Percentiles rank a stretch among this genome's conserved stretches.
These are phyloP conservation scores for Semotilus atromaculatus DNA, from an alignment of 2,797 vertebrate genomes.

Conservation along the genomic window DNA sequence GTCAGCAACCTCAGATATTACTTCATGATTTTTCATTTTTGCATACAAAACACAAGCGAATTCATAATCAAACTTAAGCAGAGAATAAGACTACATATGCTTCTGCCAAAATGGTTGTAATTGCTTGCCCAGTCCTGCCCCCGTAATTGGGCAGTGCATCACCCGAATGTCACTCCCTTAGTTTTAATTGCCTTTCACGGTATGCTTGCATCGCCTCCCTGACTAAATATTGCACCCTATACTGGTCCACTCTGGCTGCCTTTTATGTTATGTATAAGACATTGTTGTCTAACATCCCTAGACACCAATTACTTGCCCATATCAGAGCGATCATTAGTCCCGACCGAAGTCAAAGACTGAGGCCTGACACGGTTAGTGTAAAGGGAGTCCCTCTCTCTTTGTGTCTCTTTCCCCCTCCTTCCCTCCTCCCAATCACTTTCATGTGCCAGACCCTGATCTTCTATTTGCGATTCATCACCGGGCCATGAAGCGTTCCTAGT, in stretches of 20 bases:
- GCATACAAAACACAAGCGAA: constrained; percentile 6
- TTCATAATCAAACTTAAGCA: constrained; percentile 15
- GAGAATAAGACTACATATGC: constrained; percentile 19
- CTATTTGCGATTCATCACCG: constrained; percentile 51
- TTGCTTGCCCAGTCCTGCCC: constrained; percentile 31
- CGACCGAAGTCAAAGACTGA: constrained; percentile 38
- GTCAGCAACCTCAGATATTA: constrained; percentile 7
- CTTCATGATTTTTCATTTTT: constrained; percentile 6
- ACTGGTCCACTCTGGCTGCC: background rate
- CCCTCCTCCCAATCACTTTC: constrained; percentile 44
- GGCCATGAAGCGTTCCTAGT: constrained; percentile 28
- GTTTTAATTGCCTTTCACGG: constrained; percentile 46
- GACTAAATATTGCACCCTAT: constrained; percentile 24
- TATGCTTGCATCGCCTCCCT: constrained; percentile 22
- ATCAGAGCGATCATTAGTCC: constrained; percentile 47
- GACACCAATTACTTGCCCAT: constrained; percentile 49
- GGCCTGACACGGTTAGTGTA: constrained; percentile 22
- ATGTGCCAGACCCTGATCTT: constrained; percentile 45
- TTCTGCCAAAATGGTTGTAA: constrained; percentile 42
- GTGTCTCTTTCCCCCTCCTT: constrained; percentile 1
- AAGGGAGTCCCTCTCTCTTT: constrained; percentile 31
- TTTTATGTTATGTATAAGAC: constrained; percentile 33
- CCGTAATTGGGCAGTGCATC: constrained; percentile 41
- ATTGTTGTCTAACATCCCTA: constrained; percentile 42
- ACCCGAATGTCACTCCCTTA: constrained; percentile 30